A percentile compares a stretch with the other conserved stretches of the same genome.
Conservation (phyloP, 2,113 vertebrate species). For the Cynopterus brachyotis region DNA sequence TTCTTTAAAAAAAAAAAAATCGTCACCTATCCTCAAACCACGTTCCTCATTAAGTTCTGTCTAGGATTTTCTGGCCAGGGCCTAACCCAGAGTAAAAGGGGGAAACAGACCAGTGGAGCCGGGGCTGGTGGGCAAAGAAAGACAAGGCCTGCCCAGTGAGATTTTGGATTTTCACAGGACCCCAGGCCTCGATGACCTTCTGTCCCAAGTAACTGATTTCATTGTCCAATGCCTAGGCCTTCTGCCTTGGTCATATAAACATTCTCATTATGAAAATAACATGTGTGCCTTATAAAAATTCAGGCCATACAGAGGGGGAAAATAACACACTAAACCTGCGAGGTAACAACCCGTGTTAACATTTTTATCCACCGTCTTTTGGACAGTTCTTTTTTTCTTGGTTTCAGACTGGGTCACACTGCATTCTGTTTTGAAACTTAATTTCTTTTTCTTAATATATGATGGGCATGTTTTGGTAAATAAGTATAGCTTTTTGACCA, state of each 20-base stretch:
- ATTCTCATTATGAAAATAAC: neutral
- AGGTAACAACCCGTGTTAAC: neutral
- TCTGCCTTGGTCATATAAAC: neutral
- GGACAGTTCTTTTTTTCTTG: neutral
- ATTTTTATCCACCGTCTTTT: neutral
- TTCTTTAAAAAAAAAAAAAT: neutral
- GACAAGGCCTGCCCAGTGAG: neutral
- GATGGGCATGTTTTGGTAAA: neutral
- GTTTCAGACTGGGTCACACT: neutral
- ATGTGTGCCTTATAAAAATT: neutral
- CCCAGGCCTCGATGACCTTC: neutral
- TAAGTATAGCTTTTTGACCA: neutral
- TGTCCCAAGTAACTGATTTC: neutral
- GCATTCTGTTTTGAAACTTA: neutral
- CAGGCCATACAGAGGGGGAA: neutral
- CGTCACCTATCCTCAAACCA: neutral
- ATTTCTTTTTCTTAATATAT: neutral
- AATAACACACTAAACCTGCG: neutral
- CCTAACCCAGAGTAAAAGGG: neutral
- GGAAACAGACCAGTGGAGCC: neutral
- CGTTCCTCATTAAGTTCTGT: neutral
- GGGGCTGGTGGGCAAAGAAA: neutral
- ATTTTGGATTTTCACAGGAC: neutral
- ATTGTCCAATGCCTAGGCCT: neutral
- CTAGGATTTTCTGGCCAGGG: neutral